Evolutionary conservation across 2,797 vertebrate species (phyloP).

Genomic region (Corythornis leucogaster): DNA sequence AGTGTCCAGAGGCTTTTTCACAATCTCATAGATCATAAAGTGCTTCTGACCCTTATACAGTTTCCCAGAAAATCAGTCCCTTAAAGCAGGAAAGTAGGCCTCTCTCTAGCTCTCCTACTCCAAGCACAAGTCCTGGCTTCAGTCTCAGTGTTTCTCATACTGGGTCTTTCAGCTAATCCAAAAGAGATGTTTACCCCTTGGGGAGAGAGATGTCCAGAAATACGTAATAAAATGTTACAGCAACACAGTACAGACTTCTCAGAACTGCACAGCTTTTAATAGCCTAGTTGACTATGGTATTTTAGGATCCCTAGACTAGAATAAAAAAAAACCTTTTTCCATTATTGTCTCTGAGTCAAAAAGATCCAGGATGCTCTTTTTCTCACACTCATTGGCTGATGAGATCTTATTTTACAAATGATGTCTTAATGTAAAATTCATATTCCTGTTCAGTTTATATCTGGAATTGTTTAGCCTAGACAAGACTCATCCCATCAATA

Average conservation of each 20-base stretch:
- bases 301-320: background rate
- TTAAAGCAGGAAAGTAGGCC: conserved; percentile 16
- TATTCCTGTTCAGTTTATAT: background rate
- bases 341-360: background rate
- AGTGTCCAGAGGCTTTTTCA: conserved; percentile 37
- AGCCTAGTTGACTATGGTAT: background rate
- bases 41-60: conserved; percentile 41
- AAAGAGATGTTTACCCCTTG: background rate
- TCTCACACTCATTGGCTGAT: background rate
- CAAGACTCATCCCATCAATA: background rate
- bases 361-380: background rate
- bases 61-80: conserved; percentile 46
- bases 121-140: background rate
- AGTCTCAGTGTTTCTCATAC: background rate
- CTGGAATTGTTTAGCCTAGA: background rate
- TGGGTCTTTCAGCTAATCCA: background rate
- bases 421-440: background rate
- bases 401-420: background rate
- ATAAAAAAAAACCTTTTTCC: background rate
- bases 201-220: background rate
- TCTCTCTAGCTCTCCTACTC: background rate
- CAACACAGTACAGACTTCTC: background rate
- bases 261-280: background rate
- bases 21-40: background rate
- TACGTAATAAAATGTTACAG: background rate